Conservation (phyloP, 2,113 vertebrate species). For the Furnarius figulus region DNA sequence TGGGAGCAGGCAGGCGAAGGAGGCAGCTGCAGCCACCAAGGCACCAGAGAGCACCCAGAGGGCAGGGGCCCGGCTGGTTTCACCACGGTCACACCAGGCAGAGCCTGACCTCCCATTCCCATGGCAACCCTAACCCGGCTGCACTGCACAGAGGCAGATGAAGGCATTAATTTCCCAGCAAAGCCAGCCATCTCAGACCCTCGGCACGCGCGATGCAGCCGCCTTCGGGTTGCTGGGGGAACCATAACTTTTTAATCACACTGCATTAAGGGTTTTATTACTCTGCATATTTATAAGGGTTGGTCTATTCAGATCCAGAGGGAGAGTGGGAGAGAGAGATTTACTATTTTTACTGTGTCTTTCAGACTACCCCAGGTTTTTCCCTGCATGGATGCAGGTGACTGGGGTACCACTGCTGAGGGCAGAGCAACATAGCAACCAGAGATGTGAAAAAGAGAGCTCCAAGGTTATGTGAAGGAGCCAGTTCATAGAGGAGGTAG, state of each 20-base stretch:
- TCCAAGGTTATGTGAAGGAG: neutral
- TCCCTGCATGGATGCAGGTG: neutral
- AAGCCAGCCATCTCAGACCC: neutral
- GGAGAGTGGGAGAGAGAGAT: neutral
- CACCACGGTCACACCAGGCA: neutral
- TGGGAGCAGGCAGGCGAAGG: neutral
- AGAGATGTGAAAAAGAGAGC: neutral
- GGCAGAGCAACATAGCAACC: neutral
- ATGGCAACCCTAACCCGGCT: conserved; percentile 30
- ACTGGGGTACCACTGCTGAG: neutral
- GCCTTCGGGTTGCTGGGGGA: conserved; percentile 45
- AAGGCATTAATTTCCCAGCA: neutral
- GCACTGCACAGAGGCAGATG: neutral
- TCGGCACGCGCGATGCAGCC: fast-evolving
- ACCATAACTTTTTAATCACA: conserved; percentile 57
- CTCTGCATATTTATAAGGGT: conserved; percentile 41
- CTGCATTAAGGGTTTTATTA: conserved; percentile 45
- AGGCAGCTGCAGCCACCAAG: neutral
- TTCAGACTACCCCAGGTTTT: neutral
- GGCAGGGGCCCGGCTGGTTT: neutral
- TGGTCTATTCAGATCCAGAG: neutral
- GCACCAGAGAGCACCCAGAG: neutral
- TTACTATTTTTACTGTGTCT: neutral
- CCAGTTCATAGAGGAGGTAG: neutral
- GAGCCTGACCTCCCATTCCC: conserved; percentile 45